phyloP scores from a whole-genome alignment of 2,113 vertebrate species.

The Rutilus rutilus region DNA sequence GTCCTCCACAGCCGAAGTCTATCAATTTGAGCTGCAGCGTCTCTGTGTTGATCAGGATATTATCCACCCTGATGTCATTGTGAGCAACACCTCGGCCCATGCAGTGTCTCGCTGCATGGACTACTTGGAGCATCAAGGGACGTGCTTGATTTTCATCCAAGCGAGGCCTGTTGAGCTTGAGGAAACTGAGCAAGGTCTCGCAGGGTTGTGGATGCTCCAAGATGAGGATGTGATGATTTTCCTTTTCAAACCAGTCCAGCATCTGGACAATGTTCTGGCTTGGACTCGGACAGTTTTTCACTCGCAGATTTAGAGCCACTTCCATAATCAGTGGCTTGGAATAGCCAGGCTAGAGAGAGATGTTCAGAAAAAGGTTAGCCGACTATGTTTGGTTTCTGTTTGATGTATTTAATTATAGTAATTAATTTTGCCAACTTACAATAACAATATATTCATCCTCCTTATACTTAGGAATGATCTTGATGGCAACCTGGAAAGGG shows the following conservation, averaged over 20 bases:
- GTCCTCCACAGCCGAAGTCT: background rate
- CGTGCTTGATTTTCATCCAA: background rate
- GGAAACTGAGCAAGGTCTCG: background rate
- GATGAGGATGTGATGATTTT: background rate
- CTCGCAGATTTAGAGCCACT: background rate
- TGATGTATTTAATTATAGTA: background rate
- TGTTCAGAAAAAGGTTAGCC: background rate
- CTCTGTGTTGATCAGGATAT: background rate
- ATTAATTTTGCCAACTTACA: background rate
- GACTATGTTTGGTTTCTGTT: background rate
- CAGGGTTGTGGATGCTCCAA: background rate
- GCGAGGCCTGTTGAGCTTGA: background rate
- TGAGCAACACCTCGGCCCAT: background rate
- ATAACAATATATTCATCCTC: background rate
- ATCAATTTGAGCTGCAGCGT: background rate
- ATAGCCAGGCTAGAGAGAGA: background rate
- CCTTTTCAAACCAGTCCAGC: background rate
- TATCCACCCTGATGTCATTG: background rate
- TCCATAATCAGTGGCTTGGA: background rate
- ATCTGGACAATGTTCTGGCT: background rate
- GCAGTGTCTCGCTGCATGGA: background rate
- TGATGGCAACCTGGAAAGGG: background rate
- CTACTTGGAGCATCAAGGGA: background rate
- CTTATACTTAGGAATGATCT: background rate
- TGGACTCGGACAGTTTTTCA: background rate